Evolutionary conservation across 2,113 vertebrate genomes (phyloP).

Genomic region (Oreocharis arfaki): DNA sequence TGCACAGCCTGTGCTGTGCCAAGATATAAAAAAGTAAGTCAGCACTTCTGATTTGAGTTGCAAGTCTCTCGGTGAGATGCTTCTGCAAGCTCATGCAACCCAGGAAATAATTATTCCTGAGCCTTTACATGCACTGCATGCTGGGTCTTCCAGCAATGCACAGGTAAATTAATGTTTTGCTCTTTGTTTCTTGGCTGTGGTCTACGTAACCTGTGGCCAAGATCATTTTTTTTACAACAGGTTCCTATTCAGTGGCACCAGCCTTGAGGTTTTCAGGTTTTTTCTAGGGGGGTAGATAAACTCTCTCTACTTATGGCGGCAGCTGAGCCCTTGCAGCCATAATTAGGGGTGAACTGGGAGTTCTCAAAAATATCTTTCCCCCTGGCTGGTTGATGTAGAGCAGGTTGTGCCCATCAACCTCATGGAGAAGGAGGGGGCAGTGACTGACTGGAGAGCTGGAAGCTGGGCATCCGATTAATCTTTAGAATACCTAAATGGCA

Average conservation of each 20-base stretch:
- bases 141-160: not conserved
- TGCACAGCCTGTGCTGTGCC: not conserved
- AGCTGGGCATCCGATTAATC: rapidly evolving
- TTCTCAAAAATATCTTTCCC: not conserved
- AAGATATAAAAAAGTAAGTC: not conserved
- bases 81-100: not conserved
- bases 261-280: not conserved
- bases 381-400: not conserved
- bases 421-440: not conserved
- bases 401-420: not conserved
- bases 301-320: not conserved
- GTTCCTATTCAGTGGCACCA: not conserved
- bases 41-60: not conserved
- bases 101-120: not conserved
- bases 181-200: not conserved
- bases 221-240: not conserved
- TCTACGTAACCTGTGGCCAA: not conserved
- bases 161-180: not conserved
- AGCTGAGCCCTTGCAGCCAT: not conserved
- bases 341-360: not conserved
- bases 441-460: not conserved
- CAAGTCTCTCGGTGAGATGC: rapidly evolving
- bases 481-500: not conserved
- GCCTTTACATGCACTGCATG: not conserved
- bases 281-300: not conserved